phyloP scores from a whole-genome alignment of 2,113 vertebrate genomes.

The Columba janthina region DNA sequence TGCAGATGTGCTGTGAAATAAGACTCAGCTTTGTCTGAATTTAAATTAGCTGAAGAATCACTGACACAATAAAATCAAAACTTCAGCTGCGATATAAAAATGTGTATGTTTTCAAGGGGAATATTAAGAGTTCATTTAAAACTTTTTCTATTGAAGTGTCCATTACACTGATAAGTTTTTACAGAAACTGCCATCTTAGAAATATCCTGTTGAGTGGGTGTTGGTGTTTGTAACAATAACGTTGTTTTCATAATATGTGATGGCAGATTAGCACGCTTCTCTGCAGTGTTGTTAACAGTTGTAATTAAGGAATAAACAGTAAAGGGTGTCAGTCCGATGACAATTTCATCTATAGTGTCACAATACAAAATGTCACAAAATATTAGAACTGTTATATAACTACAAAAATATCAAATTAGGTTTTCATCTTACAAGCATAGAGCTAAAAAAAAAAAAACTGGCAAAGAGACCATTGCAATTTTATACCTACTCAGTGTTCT shows the following conservation, averaged over 20 bases:
- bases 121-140: constrained; percentile 49
- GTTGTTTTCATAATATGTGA: constrained; percentile 83
- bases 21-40: neutral
- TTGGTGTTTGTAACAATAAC: constrained; percentile 83
- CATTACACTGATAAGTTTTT: constrained; percentile 69
- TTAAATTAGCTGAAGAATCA: neutral
- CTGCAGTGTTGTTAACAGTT: constrained; percentile 82
- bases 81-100: neutral
- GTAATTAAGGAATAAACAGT: constrained; percentile 84
- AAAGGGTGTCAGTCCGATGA: constrained; percentile 84
- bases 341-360: constrained; percentile 85
- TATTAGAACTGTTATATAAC: constrained; percentile 82
- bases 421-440: constrained; percentile 69
- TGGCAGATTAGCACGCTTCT: constrained; percentile 82
- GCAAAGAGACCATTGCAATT: constrained; percentile 70
- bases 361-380: constrained; percentile 85
- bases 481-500: constrained; percentile 80
- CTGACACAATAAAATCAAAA: neutral
- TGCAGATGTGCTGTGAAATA: neutral
- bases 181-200: constrained; percentile 77
- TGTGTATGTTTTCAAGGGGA: neutral
- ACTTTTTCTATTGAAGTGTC: constrained; percentile 56
- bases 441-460: constrained; percentile 56
- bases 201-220: constrained; percentile 80
- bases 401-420: constrained; percentile 77